Evolutionary conservation across 2,888 invertebrate genomes (phyloP).

Genomic region (Drosophila niveifrons): DNA sequence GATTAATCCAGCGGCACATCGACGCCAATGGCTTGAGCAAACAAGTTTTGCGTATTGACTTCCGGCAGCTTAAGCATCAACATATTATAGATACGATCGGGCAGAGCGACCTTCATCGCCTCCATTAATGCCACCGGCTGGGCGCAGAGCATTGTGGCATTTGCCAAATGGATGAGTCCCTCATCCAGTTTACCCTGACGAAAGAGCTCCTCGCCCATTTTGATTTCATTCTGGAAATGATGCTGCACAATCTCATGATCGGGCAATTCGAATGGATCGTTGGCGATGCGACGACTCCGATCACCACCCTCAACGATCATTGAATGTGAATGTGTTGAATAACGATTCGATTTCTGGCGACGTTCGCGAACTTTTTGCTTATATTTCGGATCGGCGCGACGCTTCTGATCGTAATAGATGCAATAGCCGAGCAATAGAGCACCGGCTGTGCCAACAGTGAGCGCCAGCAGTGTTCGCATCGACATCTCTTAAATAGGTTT

Average conservation of each 20-base stretch:
- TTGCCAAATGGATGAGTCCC: constrained; percentile 47
- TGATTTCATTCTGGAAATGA: constrained; percentile 45
- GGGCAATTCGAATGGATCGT: not conserved
- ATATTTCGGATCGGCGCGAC: constrained; percentile 48
- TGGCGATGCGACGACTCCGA: not conserved
- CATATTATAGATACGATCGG: constrained; percentile 29
- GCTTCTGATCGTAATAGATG: constrained; percentile 50
- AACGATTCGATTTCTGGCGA: constrained; percentile 23
- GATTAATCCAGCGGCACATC: constrained; percentile 28
- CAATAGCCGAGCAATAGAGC: constrained; percentile 42
- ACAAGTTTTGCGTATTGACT: constrained; percentile 3
- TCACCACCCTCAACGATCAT: not conserved
- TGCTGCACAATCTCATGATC: constrained; percentile 39
- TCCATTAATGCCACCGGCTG: constrained; percentile 41
- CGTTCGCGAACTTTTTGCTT: constrained; percentile 44
- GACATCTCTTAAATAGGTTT: constrained; percentile 17
- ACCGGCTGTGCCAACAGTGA: constrained; percentile 36
- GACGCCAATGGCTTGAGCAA: not conserved
- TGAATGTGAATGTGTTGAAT: not conserved
- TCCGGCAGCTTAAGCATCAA: constrained; percentile 40
- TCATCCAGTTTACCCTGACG: constrained; percentile 31
- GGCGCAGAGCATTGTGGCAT: constrained; percentile 49
- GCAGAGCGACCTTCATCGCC: constrained; percentile 33
- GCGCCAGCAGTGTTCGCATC: constrained; percentile 15
- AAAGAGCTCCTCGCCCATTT: constrained; percentile 38